Evolutionary conservation across 2,888 invertebrate genomes (phyloP).

Genomic region (Drosophila algonquin): DNA sequence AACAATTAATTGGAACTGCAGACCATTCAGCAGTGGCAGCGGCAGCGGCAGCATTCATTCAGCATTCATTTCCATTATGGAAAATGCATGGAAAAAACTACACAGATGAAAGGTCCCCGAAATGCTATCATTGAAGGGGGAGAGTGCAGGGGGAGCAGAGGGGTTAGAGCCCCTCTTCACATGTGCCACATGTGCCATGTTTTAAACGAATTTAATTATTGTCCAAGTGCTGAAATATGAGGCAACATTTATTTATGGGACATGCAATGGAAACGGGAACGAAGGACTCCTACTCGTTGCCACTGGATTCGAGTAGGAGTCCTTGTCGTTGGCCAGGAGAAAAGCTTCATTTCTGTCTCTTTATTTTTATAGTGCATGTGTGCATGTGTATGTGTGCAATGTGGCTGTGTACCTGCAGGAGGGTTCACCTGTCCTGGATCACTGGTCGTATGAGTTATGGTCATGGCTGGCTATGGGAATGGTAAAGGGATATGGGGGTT

Average conservation of each 20-base stretch:
- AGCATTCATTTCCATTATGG: constrained; percentile 73
- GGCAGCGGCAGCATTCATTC: constrained; percentile 29
- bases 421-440: constrained; percentile 29
- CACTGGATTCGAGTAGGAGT: not conserved
- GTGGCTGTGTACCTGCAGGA: constrained; percentile 12
- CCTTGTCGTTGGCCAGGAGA: constrained; percentile 1
- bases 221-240: constrained; percentile 77
- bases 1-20: constrained; percentile 57
- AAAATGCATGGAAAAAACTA: constrained; percentile 26
- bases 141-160: not conserved
- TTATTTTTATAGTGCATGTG: constrained; percentile 40
- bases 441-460: constrained; percentile 66
- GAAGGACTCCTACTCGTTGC: constrained; percentile 7
- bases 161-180: not conserved
- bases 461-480: constrained; percentile 37
- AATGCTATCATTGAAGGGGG: not conserved
- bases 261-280: constrained; percentile 33
- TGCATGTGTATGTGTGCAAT: constrained; percentile 20
- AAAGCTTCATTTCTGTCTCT: constrained; percentile 11
- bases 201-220: constrained; percentile 74
- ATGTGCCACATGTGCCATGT: constrained; percentile 52
- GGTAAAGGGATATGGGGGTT: too few species aligned
- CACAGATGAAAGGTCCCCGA: constrained; percentile 29
- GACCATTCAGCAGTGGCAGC: constrained; percentile 52
- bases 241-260: constrained; percentile 72